Evolutionary conservation across 2,888 invertebrate species (phyloP), one percentile per base, ranked within the genome.

Genomic region (Lasius fuliginosus): DNA sequence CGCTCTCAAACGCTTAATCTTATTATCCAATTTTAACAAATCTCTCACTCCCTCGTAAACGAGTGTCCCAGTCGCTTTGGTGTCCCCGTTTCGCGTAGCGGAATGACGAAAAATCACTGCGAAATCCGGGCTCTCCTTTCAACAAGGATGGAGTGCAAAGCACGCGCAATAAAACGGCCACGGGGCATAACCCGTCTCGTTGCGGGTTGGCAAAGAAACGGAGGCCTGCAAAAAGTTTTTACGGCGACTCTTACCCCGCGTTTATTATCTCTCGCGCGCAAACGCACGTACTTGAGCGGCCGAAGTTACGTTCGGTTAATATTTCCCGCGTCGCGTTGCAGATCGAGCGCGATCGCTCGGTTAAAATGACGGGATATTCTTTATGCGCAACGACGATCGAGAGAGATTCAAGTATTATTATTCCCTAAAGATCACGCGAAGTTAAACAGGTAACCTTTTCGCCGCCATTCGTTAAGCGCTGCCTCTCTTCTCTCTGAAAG

Each of bases 151-250:
- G 56, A 30, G 67, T 46, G 69, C 65, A 65, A 68, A 53, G 64
- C 79, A 69, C 36, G 23, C 86, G 83, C 62, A 62, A 71, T 81
- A 81, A 81, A 81, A 81, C 71, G 71, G 36, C 33, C 53, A 30
- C 53, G 33, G 18, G 42, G 64, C 62, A 18, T 33, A 58, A 42
- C 27, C 23, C 82, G 69, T 82, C 65, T 73, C 58, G 68, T 69
- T 30, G 67, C 53, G 23, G 60, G 64, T 85, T 49, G 68, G 79
- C 76, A 74, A 84, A 79, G 85, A 85, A 85, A 84, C 76, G 68
- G 46, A 65, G 68, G 58, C 27, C 79, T 73, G 36, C 73, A 83
- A 84, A 87, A 87, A 86, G 81, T 84, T 90, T 90, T 90, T 88
- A 90, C 77, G 90, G 82, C 77, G 71, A 86, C 85, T 85, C 74